These are phyloP conservation scores for Artibeus jamaicensis DNA, from an alignment of 2,797 vertebrate species.

Conservation along the genomic window DNA sequence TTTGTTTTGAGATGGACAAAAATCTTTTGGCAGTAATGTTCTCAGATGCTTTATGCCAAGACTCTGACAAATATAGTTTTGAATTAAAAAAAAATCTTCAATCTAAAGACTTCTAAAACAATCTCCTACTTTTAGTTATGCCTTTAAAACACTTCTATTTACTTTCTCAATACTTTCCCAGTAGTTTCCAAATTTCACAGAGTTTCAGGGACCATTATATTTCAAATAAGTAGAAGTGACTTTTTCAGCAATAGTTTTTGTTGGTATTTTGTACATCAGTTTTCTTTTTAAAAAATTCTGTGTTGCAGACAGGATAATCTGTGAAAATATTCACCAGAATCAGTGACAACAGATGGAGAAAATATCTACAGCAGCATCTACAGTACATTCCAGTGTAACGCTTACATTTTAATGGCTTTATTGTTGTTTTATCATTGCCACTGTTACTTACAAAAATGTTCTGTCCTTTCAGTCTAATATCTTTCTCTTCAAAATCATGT, in stretches of 20 bases:
- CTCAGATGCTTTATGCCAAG: not conserved
- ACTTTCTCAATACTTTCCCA: not conserved
- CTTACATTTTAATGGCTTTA: not conserved
- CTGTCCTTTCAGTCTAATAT: not conserved
- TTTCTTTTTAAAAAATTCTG: not conserved
- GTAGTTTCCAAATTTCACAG: not conserved
- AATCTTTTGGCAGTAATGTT: slow-evolving; percentile 10
- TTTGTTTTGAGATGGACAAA: slow-evolving; percentile 2
- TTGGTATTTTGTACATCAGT: not conserved
- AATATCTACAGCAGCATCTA: not conserved
- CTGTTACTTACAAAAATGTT: not conserved
- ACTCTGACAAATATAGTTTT: slow-evolving; percentile 18
- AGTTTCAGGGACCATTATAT: not conserved
- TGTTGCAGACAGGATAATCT: not conserved
- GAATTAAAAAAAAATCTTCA: slow-evolving; percentile 23
- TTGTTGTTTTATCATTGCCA: not conserved
- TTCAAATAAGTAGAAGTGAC: slow-evolving; percentile 11
- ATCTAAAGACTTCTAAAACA: not conserved
- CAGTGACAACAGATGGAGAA: not conserved
- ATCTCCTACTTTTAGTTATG: not conserved
- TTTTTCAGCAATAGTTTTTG: slow-evolving; percentile 26
- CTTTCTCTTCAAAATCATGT: not conserved
- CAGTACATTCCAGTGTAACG: not conserved
- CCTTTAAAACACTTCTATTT: slow-evolving; percentile 27
- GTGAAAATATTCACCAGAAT: not conserved